phyloP scores from a whole-genome alignment of 2,113 vertebrate genomes.

The Caretta caretta region DNA sequence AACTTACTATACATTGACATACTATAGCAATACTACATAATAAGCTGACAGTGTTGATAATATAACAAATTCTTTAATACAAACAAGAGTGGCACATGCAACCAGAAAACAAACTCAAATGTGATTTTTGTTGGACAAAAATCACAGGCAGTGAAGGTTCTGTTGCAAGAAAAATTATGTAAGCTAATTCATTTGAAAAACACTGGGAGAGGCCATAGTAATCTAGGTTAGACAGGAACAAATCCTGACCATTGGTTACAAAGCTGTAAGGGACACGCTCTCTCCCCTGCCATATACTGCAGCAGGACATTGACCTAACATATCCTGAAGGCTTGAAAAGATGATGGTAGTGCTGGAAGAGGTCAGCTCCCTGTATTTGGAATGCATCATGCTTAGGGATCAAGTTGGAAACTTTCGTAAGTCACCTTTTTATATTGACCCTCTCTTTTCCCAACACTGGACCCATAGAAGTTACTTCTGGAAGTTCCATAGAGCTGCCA shows the following conservation, averaged over 20 bases:
- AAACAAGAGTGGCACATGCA: not conserved
- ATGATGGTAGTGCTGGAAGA: not conserved
- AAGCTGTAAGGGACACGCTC: not conserved
- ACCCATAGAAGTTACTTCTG: not conserved
- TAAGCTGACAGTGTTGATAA: slow-evolving; percentile 1
- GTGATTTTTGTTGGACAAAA: not conserved
- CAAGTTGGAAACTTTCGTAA: not conserved
- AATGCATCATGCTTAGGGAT: not conserved
- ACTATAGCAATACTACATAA: slow-evolving; percentile 42
- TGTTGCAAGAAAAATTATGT: accelerated
- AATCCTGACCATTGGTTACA: not conserved
- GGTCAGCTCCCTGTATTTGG: not conserved
- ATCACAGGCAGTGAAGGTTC: not conserved
- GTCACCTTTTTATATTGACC: not conserved
- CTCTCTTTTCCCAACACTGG: not conserved
- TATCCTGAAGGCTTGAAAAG: not conserved
- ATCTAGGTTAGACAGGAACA: not conserved
- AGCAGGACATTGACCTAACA: not conserved
- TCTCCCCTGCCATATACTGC: not conserved
- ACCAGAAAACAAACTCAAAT: not conserved
- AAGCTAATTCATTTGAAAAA: not conserved
- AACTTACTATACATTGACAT: not conserved
- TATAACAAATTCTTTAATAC: slow-evolving; percentile 24
- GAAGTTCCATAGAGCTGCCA: not conserved
- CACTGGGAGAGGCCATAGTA: not conserved